These are phyloP conservation scores for Sycophila sp. DNA, from an alignment of 1,140 invertebrate genomes.

Conservation along the genomic window DNA sequence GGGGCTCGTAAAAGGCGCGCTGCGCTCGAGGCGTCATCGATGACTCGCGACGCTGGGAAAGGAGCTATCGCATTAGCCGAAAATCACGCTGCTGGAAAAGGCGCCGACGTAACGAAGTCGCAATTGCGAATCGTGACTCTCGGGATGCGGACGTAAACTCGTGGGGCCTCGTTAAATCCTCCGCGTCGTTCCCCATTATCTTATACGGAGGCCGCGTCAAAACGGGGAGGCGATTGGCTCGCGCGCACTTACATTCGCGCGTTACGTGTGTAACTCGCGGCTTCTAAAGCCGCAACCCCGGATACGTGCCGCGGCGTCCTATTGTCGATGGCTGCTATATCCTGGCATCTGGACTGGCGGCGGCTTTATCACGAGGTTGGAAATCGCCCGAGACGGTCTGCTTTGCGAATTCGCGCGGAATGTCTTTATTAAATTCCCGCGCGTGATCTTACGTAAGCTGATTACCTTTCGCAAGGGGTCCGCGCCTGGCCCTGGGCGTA, in stretches of 20 bases:
- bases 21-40: no score
- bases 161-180: background rate
- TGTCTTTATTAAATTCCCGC: constrained; percentile 23
- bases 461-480: constrained; percentile 9
- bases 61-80: no score
- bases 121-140: background rate
- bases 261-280: no score
- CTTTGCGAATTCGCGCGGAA: constrained; percentile 32
- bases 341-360: no score
- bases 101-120: background rate
- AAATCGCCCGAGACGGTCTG: no score
- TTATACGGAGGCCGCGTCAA: background rate
- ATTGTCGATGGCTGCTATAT: no score
- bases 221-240: background rate
- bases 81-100: no score
- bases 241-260: background rate
- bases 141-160: background rate
- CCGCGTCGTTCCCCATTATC: background rate
- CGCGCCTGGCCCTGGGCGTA: background rate
- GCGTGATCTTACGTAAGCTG: constrained; percentile 14
- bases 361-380: no score
- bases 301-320: no score
- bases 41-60: no score
- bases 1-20: no score
- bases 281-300: constrained; percentile 58